Conservation (phyloP, 1,140 invertebrate genomes). For the Drosophila setifemur region DNA sequence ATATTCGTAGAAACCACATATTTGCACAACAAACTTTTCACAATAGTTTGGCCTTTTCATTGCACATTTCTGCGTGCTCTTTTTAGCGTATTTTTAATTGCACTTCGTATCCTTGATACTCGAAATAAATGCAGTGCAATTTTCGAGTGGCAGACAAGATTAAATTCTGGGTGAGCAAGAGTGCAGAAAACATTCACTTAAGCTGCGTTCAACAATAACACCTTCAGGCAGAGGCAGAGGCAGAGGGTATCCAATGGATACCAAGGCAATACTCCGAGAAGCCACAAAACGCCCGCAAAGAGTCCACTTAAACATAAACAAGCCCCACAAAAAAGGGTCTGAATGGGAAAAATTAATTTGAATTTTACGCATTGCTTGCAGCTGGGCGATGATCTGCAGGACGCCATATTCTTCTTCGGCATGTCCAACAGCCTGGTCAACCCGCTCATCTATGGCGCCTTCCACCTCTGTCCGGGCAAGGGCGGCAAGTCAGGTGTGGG, state of each 20-base stretch:
- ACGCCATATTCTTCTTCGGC: slow-evolving; percentile 91
- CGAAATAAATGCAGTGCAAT: too few relatives aligned
- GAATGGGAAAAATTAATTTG: slow-evolving; percentile 58
- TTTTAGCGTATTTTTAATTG: too few relatives aligned
- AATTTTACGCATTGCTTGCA: slow-evolving; percentile 59
- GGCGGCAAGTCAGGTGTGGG: slow-evolving; percentile 56
- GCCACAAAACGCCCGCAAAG: slow-evolving; percentile 18
- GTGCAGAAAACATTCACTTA: slow-evolving; percentile 4
- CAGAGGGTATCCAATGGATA: neutral
- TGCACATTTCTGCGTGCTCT: too few relatives aligned
- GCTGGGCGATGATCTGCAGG: slow-evolving; percentile 86
- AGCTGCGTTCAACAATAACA: neutral
- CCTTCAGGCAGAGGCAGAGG: neutral
- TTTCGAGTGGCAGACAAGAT: too few relatives aligned
- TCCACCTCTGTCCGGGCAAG: slow-evolving; percentile 87
- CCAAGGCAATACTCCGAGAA: neutral
- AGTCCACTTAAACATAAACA: slow-evolving; percentile 22
- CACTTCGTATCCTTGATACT: too few relatives aligned
- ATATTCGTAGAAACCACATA: too few relatives aligned
- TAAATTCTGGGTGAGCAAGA: too few relatives aligned
- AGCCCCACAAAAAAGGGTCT: slow-evolving; percentile 17
- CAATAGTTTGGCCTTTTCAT: too few relatives aligned
- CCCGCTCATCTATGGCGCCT: slow-evolving; percentile 93
- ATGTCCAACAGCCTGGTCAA: slow-evolving; percentile 94
- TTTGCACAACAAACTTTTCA: too few relatives aligned